Percentiles rank a stretch among this genome's conserved stretches.
These are phyloP conservation scores for Neofelis nebulosa DNA, from an alignment of 2,113 vertebrate species.

Conservation along the genomic window DNA sequence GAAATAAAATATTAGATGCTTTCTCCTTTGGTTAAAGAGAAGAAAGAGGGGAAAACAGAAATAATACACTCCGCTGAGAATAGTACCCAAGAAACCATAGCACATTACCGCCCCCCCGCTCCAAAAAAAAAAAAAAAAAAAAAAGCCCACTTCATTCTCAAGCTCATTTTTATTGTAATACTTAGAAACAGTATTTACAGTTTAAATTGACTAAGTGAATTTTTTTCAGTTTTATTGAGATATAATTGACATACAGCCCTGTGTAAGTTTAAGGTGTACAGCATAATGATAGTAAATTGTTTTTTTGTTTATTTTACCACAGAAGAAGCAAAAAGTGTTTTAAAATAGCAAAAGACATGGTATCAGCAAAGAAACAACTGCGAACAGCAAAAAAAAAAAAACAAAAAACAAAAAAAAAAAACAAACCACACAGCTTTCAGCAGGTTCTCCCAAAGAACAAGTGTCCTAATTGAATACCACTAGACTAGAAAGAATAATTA, in stretches of 20 bases:
- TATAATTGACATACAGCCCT: background rate
- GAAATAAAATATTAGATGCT: background rate
- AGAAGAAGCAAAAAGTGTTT: slow-evolving; percentile 10
- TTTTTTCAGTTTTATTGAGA: background rate
- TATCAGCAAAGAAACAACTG: background rate
- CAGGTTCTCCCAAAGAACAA: background rate
- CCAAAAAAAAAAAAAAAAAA: background rate
- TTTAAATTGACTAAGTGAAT: background rate
- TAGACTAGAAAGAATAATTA: background rate
- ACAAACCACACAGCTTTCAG: background rate
- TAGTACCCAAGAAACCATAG: background rate
- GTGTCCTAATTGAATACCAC: background rate
- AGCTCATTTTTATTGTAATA: background rate
- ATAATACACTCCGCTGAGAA: background rate
- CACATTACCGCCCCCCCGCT: background rate
- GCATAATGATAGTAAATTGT: background rate
- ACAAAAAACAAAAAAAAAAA: too few relatives aligned
- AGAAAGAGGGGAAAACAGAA: background rate
- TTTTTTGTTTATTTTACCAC: background rate
- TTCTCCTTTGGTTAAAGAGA: background rate
- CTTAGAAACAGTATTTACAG: background rate
- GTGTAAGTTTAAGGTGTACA: background rate
- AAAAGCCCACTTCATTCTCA: background rate
- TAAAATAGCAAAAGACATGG: background rate
- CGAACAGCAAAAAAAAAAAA: background rate